A percentile compares a stretch with the other conserved stretches of the same genome.
Conservation (phyloP, 2,888 invertebrate genomes). For the Penaeus monodon region DNA sequence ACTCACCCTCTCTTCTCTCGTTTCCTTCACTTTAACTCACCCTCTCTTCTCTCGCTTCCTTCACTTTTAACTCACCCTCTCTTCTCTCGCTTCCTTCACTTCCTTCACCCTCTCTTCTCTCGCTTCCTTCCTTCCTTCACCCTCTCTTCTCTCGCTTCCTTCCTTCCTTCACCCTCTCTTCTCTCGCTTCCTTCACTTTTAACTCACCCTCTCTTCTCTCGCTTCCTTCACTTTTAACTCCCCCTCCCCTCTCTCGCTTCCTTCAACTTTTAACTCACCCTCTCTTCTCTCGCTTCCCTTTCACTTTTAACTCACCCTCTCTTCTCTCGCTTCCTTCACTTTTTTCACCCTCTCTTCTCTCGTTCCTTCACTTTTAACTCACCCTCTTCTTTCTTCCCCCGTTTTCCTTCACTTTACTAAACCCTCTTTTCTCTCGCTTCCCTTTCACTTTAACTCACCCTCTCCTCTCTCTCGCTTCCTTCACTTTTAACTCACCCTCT, state of each 20-base stretch:
- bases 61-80: neutral
- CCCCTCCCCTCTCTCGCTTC: neutral
- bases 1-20: neutral
- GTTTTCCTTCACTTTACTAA: too few relatives aligned
- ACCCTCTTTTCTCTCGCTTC: neutral
- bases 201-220: neutral
- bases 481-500: neutral
- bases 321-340: neutral
- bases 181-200: neutral
- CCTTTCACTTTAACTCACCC: neutral
- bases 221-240: neutral
- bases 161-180: neutral
- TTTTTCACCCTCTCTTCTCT: neutral
- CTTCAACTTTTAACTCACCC: neutral
- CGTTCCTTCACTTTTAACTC: too few relatives aligned
- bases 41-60: too few relatives aligned
- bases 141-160: neutral
- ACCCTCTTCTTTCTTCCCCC: too few relatives aligned
- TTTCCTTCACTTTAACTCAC: too few relatives aligned
- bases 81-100: neutral
- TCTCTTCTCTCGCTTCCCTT: neutral
- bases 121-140: neutral
- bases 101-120: neutral
- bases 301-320: neutral
- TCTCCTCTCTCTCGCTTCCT: neutral